Evolutionary conservation across 2,113 vertebrate genomes (phyloP).

Genomic region (Pungitius pungitius): DNA sequence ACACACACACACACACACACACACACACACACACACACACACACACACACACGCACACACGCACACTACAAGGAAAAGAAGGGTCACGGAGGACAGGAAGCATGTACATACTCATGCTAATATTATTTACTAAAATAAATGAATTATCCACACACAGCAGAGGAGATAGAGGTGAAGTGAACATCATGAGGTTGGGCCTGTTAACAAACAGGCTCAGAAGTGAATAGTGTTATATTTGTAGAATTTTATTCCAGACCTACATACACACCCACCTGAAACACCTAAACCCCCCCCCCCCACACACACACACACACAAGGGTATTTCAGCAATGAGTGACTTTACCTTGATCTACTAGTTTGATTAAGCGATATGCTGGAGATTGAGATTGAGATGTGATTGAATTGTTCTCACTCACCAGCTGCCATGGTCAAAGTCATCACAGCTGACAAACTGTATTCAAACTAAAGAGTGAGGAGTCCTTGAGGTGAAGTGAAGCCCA

Average conservation of each 20-base stretch:
- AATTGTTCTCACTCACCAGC: slow-evolving; percentile 37
- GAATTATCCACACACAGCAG: too few relatives aligned
- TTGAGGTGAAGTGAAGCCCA: slow-evolving; percentile 54
- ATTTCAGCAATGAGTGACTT: slow-evolving; percentile 36
- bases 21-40: background rate
- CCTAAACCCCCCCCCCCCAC: background rate
- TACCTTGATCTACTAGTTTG: slow-evolving; percentile 60
- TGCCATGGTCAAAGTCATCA: slow-evolving; percentile 49
- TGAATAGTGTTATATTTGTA: background rate
- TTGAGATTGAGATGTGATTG: slow-evolving; percentile 61
- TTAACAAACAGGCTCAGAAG: too few relatives aligned
- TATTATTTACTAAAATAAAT: too few relatives aligned
- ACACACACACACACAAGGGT: slow-evolving; percentile 3
- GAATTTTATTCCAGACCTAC: background rate
- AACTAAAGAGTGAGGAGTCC: slow-evolving; percentile 55
- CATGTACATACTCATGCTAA: too few relatives aligned
- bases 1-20: background rate
- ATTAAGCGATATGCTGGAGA: slow-evolving; percentile 47
- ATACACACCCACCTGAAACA: background rate
- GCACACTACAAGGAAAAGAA: too few relatives aligned
- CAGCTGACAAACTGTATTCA: slow-evolving; percentile 37
- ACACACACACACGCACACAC: background rate
- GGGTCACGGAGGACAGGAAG: too few relatives aligned
- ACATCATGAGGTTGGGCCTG: too few relatives aligned
- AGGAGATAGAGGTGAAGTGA: too few relatives aligned